Evolutionary conservation across 1,140 invertebrate species (phyloP), one percentile per base, ranked within the genome.

Genomic region (Calephelis virginiensis): DNA sequence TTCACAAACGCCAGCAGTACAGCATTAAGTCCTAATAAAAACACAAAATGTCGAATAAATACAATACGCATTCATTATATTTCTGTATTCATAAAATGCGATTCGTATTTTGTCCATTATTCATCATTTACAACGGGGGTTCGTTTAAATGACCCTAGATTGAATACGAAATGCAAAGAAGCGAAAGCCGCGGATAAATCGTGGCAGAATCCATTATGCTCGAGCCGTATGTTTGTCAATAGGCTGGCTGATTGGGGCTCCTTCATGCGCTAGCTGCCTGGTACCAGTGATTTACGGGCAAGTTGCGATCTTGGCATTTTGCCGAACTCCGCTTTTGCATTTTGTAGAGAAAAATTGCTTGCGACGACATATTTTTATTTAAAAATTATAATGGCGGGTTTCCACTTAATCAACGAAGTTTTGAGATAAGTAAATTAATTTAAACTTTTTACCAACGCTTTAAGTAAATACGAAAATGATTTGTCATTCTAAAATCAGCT

Each of bases 191-290:
- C 68, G 80, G 78, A 87, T 87, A 87, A 86, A 86, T 86, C 77
- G 75, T 75, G 70, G 76, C 73, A 67, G 74, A 82, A 77, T 87
- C 84, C 84, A 88, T 88, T 90, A 88, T 83, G 72, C 71, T 67
- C 72, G 70, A 74, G 80, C 81, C 79, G 82, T 88, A 87, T 87
- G 85, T 88, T 90, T 90, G 87, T 90, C 87, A 90, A 90, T 88
- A 86, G 82, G 77, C 78, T 78, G 84, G 77, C 76, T 90, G 85
- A 88, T 88, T 88, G 85, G 85, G 80, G 75, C 82, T 87, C 83
- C 80, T 86, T 81, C 77, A 71, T 70, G 75, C 78, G 71, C 81
- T 88, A 78, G 76, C 73, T 79, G 81, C 85, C 81, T 86, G 80
- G 84, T 88, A 81, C 80, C 56, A 69, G 78, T 83, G 85, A 89